phyloP scores from a whole-genome alignment of 2,113 vertebrate species.

The Etia nguti region DNA sequence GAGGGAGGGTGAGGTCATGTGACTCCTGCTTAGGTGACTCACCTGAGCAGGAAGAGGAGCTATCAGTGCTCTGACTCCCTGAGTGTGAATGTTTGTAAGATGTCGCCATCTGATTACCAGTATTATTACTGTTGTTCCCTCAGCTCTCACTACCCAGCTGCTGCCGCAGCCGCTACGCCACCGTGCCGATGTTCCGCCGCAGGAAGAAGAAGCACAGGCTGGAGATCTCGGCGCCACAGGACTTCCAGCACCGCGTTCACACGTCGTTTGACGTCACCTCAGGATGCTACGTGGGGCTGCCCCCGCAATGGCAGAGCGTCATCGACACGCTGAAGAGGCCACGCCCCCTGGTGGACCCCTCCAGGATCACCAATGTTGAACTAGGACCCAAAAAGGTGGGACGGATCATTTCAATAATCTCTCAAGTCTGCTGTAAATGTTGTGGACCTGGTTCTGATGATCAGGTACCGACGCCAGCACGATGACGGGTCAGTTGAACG shows the following conservation, averaged over 20 bases:
- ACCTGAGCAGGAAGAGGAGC: slow-evolving; percentile 7
- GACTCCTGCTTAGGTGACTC: neutral
- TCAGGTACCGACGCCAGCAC: neutral
- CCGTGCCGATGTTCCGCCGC: slow-evolving; percentile 80
- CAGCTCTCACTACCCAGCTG: neutral
- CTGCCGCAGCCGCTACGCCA: neutral
- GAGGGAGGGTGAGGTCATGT: neutral
- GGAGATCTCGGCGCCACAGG: slow-evolving; percentile 83
- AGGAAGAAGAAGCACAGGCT: slow-evolving; percentile 86
- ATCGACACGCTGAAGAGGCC: slow-evolving; percentile 84
- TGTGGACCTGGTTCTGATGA: neutral
- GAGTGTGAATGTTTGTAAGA: neutral
- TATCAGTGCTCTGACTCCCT: neutral
- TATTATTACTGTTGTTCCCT: neutral
- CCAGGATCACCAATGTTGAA: slow-evolving; percentile 80
- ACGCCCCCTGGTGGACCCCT: slow-evolving; percentile 87
- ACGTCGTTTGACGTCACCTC: slow-evolving; percentile 82
- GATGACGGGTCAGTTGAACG: neutral
- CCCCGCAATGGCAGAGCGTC: slow-evolving; percentile 90
- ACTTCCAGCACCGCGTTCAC: slow-evolving; percentile 90
- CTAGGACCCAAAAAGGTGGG: slow-evolving; percentile 84
- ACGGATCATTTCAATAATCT: neutral
- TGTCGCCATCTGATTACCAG: neutral
- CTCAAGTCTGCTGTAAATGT: neutral
- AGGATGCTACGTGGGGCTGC: slow-evolving; percentile 86